Evolutionary conservation across 1,140 invertebrate genomes (phyloP), one percentile per base, ranked within the genome.

Genomic region (Hycleus phaleratus): DNA sequence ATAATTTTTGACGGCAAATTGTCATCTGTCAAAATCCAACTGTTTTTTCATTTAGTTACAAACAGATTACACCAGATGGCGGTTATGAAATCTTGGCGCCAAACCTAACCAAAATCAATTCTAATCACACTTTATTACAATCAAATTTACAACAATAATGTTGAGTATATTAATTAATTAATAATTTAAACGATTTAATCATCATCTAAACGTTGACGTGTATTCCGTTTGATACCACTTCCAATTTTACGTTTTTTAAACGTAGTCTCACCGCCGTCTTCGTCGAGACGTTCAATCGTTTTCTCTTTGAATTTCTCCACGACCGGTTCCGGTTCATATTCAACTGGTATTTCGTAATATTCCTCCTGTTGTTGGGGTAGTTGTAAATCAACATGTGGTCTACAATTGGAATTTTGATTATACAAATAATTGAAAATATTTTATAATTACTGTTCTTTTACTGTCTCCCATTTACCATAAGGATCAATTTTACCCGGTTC

Each of bases 201-300:
- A 61, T 82, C 81, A 42, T 79, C 78, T 5, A 79, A 63, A 64
- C 82, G 76, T 66, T 82, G 77, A 6, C 84, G 73, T 3, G 77
- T 76, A 66, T 80, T 85, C 57, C 77, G 80, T 59, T 76, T 78
- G 12, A 70, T 69, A 9, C 56, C 64, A 40, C 77, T 78, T 49
- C 75, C 72, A 52, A 85, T 75, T 73, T 85, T 87, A 46, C 84
- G 69, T 66, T 83, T 86, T 53, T 86, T 87, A 62, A 87, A 87
- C 6, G 68, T 71, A 24, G 73, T 71, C 2, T 72, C 67, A 39
- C 65, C 64, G 10, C 42, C 61, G 32, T 56, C 58, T 39, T 75
- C 74, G 1, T 73, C 71, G 32, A 81, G 72, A 25, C 68, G 71
- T 4, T 74, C 68, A 7, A 86, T 70, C 4, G 74, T 78, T 73